These are phyloP conservation scores for Monopterus albus DNA, from an alignment of 2,113 vertebrate genomes.

Conservation along the genomic window DNA sequence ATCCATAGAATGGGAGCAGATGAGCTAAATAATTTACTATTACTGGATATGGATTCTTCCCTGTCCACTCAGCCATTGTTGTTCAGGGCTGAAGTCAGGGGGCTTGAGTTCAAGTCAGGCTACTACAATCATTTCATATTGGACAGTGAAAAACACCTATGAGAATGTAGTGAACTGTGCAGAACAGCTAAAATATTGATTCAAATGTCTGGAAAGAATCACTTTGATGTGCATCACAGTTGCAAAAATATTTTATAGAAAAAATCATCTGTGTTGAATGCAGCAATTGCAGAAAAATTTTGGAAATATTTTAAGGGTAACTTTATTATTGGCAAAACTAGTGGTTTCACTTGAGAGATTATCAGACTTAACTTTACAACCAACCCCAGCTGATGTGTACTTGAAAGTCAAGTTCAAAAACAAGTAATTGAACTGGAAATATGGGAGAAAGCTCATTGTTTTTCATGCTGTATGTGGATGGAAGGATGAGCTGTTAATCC, in stretches of 20 bases:
- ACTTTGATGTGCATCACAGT: background rate
- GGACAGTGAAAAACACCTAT: background rate
- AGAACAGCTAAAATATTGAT: background rate
- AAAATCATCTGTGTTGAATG: background rate
- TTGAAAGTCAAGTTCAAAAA: conserved; percentile 48
- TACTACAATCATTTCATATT: too few relatives aligned
- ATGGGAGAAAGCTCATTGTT: conserved; percentile 52
- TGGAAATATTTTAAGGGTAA: conserved; percentile 1
- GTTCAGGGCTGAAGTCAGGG: too few relatives aligned
- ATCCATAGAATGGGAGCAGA: background rate
- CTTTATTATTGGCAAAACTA: too few relatives aligned
- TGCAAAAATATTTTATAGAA: conserved; percentile 1
- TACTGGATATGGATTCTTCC: too few relatives aligned
- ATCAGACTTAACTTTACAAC: conserved; percentile 20
- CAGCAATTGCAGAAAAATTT: background rate
- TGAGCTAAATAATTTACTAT: background rate
- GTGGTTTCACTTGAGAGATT: too few relatives aligned
- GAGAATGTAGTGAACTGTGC: background rate
- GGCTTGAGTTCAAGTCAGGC: too few relatives aligned
- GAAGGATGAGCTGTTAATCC: conserved; percentile 28
- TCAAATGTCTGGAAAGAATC: background rate
- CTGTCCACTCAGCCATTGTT: too few relatives aligned
- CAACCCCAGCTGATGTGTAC: background rate
- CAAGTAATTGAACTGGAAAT: conserved; percentile 60
- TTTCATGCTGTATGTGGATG: conserved; percentile 52